These are phyloP conservation scores for human (Homo sapiens) DNA, from an alignment of 2,113 vertebrate genomes.

Conservation along the genomic window GRCh38 chr20:47318001-47318500, in stretches of 20 bases:
- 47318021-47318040: background rate
- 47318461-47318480: slow-evolving; percentile 65
- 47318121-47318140: background rate
- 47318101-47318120: background rate
- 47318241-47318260: background rate
- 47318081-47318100: background rate
- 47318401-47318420: slow-evolving; percentile 53
- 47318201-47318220: background rate
- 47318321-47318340: background rate
- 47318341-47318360: background rate
- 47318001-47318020: background rate
- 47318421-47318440: slow-evolving; percentile 22
- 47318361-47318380: background rate
- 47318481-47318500: slow-evolving; percentile 53
- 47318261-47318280: background rate
- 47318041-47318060: background rate
- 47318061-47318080: background rate
- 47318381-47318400: slow-evolving; percentile 6
- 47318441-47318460: slow-evolving; percentile 37
- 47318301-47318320: background rate
- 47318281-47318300: background rate
- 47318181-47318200: background rate
- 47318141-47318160: background rate
- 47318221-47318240: rapidly evolving
- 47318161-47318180: background rate